These are phyloP conservation scores for Patella ulyssiponensis DNA, from an alignment of 2,888 invertebrate genomes.

Conservation along the genomic window DNA sequence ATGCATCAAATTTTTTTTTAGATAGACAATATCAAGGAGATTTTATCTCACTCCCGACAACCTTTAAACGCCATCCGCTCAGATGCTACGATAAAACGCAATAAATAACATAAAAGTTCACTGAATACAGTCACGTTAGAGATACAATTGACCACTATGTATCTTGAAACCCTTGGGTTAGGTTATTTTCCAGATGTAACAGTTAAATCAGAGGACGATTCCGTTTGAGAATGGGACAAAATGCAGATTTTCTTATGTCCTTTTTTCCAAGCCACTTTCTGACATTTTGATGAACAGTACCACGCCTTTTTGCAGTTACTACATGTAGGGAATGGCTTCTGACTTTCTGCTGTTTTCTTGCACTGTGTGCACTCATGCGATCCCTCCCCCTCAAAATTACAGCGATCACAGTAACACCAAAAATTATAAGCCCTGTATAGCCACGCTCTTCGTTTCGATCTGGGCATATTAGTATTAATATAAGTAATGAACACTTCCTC, in stretches of 20 bases:
- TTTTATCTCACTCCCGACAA: too few species aligned
- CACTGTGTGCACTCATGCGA: constrained; percentile 51
- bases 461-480: constrained; percentile 46
- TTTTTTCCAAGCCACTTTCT: constrained; percentile 58
- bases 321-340: constrained; percentile 43
- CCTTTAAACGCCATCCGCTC: too few species aligned
- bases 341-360: constrained; percentile 38
- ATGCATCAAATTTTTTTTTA: too few species aligned
- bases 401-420: constrained; percentile 57
- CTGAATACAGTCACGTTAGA: too few species aligned
- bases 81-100: too few species aligned
- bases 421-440: constrained; percentile 55
- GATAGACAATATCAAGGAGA: too few species aligned
- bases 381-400: constrained; percentile 56
- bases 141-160: too few species aligned
- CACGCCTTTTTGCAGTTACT: constrained; percentile 56
- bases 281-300: constrained; percentile 57
- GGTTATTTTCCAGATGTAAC: too few species aligned
- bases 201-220: constrained; percentile 28
- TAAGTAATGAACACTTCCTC: constrained; percentile 54
- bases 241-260: constrained; percentile 60
- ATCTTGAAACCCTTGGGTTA: too few species aligned
- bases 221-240: constrained; percentile 47
- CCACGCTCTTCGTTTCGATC: constrained; percentile 50
- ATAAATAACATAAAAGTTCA: too few species aligned